These are phyloP conservation scores for Solenopsis fugax DNA, from an alignment of 1,140 invertebrate genomes.

Conservation along the genomic window DNA sequence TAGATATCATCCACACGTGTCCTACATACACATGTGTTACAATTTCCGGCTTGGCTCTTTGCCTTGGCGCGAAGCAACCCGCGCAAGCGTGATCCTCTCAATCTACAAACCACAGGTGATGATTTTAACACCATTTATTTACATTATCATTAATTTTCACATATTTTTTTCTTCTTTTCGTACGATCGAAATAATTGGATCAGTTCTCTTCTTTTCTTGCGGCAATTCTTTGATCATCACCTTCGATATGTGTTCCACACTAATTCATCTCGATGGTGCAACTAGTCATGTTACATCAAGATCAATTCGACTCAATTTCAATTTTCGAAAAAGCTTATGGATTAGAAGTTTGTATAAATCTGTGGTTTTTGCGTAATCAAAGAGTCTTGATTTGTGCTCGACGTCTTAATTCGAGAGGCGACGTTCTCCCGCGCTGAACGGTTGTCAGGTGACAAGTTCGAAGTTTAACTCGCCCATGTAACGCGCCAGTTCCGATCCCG, in stretches of 20 bases:
- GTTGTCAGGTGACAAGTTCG: conserved; percentile 81
- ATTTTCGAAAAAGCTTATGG: neutral
- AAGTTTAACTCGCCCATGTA: conserved; percentile 89
- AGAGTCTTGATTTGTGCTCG: neutral
- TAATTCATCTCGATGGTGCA: neutral
- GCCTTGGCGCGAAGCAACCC: neutral
- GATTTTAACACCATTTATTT: neutral
- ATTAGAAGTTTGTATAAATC: neutral
- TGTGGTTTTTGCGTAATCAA: neutral
- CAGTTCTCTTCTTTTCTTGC: neutral
- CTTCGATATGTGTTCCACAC: too few species aligned
- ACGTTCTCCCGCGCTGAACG: neutral
- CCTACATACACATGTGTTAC: neutral
- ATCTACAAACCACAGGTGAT: neutral
- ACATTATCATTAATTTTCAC: neutral
- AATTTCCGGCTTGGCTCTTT: neutral
- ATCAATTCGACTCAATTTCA: neutral
- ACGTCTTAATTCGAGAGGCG: conserved; percentile 14
- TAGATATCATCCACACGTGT: neutral
- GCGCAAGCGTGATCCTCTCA: neutral
- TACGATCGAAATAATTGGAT: neutral
- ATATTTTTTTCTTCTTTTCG: neutral
- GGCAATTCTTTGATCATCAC: neutral
- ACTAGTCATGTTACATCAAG: neutral
- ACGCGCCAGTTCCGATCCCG: conserved; percentile 88